Evolutionary conservation across 2,888 invertebrate genomes (phyloP).

Genomic region (Crioceris asparagi): DNA sequence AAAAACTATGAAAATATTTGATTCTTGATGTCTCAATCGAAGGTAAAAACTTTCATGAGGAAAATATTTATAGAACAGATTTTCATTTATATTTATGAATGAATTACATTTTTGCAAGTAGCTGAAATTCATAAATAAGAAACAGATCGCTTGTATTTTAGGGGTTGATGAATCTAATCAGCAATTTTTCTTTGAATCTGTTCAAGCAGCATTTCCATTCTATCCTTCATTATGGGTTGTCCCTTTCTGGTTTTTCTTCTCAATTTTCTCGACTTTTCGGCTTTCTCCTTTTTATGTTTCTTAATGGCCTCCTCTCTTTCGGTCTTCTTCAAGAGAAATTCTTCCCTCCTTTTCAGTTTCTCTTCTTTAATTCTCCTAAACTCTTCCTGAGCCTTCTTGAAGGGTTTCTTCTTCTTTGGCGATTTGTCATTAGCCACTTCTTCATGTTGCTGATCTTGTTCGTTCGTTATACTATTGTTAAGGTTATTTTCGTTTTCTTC

Average conservation of each 20-base stretch:
- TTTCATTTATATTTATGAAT: too few species aligned
- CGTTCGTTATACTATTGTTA: constrained; percentile 8
- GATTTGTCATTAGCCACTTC: constrained; percentile 2
- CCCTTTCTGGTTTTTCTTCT: constrained; percentile 70
- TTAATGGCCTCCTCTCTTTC: constrained; percentile 53
- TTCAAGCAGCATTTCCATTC: constrained; percentile 66
- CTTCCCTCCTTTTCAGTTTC: constrained; percentile 42
- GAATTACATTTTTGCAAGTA: too few species aligned
- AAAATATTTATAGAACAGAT: too few species aligned
- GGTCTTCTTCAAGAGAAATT: constrained; percentile 40
- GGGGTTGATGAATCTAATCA: too few species aligned
- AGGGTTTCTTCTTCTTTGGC: constrained; percentile 23
- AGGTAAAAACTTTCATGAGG: too few species aligned
- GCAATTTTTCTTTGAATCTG: constrained; percentile 53
- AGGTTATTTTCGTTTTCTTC: constrained; percentile 21
- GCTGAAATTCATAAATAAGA: too few species aligned
- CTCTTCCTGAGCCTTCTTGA: constrained; percentile 45
- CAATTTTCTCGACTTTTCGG: constrained; percentile 58
- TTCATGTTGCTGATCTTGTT: constrained; percentile 5
- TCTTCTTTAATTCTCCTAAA: constrained; percentile 46
- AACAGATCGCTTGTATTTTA: too few species aligned
- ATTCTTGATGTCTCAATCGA: too few species aligned
- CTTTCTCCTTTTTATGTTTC: constrained; percentile 59
- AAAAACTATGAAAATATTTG: too few species aligned
- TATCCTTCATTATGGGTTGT: constrained; percentile 76